These are phyloP conservation scores for Elachura formosa DNA, from an alignment of 2,113 vertebrate genomes.

Conservation along the genomic window DNA sequence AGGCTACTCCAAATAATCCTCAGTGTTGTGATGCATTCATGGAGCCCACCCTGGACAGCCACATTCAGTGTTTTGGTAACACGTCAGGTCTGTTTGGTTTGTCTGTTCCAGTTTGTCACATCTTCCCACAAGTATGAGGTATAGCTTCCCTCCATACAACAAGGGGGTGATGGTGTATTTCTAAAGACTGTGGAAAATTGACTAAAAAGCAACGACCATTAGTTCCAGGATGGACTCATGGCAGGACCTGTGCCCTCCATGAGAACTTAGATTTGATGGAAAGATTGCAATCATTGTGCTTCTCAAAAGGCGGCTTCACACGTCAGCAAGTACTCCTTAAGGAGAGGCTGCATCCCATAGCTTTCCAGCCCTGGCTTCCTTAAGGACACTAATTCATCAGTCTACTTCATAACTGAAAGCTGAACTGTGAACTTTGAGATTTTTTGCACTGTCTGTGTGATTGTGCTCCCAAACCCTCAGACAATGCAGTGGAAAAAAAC, in stretches of 20 bases:
- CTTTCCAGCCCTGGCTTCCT: not conserved
- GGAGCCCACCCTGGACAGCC: not conserved
- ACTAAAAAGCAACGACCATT: not conserved
- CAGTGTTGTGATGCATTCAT: not conserved
- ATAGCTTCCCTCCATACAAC: not conserved
- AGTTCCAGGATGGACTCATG: not conserved
- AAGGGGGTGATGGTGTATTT: not conserved
- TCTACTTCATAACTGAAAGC: not conserved
- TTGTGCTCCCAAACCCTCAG: not conserved
- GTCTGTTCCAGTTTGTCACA: not conserved
- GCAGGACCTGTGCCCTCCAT: not conserved
- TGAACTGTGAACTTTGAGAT: constrained; percentile 10
- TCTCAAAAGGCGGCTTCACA: not conserved
- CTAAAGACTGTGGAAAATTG: not conserved
- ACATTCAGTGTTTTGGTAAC: not conserved
- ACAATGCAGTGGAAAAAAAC: constrained; percentile 35
- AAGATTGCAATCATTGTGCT: not conserved
- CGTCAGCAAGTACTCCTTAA: not conserved
- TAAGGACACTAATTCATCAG: constrained; percentile 2
- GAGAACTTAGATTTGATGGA: not conserved
- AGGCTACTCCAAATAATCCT: not conserved
- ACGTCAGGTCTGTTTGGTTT: not conserved
- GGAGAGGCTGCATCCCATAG: not conserved
- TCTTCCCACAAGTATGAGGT: not conserved
- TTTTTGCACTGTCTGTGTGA: not conserved